Evolutionary conservation across 2,888 invertebrate genomes (phyloP).

Genomic region (Agrotis clavis): DNA sequence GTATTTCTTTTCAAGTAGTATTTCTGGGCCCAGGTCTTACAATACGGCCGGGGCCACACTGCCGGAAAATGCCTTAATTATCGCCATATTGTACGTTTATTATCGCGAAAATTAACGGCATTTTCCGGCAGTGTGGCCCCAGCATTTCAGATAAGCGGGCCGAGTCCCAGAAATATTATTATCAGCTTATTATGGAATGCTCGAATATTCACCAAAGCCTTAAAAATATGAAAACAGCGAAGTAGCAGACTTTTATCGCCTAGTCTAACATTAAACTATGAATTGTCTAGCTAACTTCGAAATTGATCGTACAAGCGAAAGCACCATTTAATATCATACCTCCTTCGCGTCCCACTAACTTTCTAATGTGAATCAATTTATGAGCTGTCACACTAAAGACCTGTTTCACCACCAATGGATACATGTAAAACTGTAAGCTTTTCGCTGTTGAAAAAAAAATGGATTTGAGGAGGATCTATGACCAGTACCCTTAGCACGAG

Average conservation of each 20-base stretch:
- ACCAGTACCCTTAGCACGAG: too few species aligned
- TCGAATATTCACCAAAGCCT: conserved; percentile 28
- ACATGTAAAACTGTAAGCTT: background rate
- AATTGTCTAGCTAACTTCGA: conserved; percentile 49
- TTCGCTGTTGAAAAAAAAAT: too few species aligned
- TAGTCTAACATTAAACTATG: conserved; percentile 37
- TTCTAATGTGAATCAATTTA: conserved; percentile 11
- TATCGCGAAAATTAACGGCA: too few species aligned
- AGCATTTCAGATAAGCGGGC: too few species aligned
- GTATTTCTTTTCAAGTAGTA: too few species aligned
- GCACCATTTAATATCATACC: conserved; percentile 63
- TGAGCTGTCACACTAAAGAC: background rate
- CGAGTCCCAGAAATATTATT: background rate
- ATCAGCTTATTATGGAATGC: background rate
- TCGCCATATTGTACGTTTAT: too few species aligned
- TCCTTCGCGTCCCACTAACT: conserved; percentile 17
- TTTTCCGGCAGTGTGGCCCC: too few species aligned
- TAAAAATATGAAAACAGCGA: conserved; percentile 1
- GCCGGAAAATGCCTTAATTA: too few species aligned
- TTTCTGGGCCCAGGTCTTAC: too few species aligned
- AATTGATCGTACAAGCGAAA: conserved; percentile 61
- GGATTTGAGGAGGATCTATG: too few species aligned
- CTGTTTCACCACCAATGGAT: background rate
- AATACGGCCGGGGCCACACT: too few species aligned
- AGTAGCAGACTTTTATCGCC: conserved; percentile 35